phyloP scores from a whole-genome alignment of 2,113 vertebrate genomes.

The Nestor notabilis region DNA sequence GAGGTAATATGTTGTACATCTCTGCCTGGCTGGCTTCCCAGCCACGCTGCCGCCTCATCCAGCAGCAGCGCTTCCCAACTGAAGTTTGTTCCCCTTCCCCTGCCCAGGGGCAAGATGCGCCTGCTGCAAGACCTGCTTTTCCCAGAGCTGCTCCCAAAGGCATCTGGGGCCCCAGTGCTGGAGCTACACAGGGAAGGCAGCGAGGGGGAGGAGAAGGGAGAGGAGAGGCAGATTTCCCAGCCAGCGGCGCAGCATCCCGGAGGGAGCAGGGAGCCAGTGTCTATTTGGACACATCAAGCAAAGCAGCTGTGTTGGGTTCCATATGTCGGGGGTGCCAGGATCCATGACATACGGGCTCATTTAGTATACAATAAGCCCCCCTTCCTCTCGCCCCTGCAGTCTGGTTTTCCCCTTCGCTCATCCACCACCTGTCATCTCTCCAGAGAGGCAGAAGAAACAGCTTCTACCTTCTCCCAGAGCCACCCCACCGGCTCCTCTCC shows the following conservation, averaged over 20 bases:
- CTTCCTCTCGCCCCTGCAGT: not conserved
- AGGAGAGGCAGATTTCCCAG: not conserved
- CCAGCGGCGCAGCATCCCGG: not conserved
- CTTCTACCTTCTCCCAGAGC: not conserved
- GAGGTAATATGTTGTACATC: not conserved
- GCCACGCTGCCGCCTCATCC: not conserved
- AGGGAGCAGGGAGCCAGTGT: not conserved
- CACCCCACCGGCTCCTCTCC: not conserved
- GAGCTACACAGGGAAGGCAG: not conserved
- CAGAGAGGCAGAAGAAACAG: not conserved
- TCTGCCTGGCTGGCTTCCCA: not conserved
- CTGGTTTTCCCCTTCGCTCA: slow-evolving; percentile 13
- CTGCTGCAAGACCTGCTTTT: not conserved
- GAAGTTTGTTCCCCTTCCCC: not conserved
- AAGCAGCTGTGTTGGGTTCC: slow-evolving; percentile 57
- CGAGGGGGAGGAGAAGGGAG: not conserved
- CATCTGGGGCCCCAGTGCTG: not conserved
- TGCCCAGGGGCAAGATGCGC: accelerated
- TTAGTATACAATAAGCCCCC: not conserved
- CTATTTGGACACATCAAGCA: not conserved
- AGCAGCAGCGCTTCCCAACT: not conserved
- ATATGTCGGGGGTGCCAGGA: slow-evolving; percentile 45
- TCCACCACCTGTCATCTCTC: slow-evolving; percentile 63
- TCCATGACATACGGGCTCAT: slow-evolving; percentile 56
- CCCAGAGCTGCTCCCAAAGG: not conserved